Base-by-base conservation (phyloP, 1,140 invertebrate species). In the Drosophila eugracilis region DNA sequence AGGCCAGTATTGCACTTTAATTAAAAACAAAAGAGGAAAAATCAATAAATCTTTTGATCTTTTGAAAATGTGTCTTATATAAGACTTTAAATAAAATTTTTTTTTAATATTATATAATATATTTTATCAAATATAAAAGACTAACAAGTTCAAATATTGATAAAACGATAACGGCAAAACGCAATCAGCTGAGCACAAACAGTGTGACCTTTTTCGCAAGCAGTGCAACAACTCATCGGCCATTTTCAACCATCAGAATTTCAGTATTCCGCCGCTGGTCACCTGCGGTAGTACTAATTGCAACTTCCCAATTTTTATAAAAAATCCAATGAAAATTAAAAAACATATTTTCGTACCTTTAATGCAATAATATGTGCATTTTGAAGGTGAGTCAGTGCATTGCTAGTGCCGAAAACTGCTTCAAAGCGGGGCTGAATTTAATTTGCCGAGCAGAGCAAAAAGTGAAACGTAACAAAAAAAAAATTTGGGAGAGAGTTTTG, bases 281-380 rank as follows among this genome's bases (percentile, higher is more conserved):
- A 60, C 41, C 44, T 37, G 24, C 45, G 58, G 47, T 70, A n/a
- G 39, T 42, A 70, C 63, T 52, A 47, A 53, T 67, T 67, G 42
- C 42, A 45, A 72, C 66, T 71, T 72, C 69, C 78, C 70, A 83
- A 47, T 41, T 70, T 81, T 84, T 80, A 71, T 48, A 84, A 70
- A 81, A 45, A 70, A 65, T 76, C 75, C 72, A 83, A 83, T 83
- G 70, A 83, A 84, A 84, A 83, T 78, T 83, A 83, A 78, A 57
- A 84, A 71, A 84, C 67, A 79, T 84, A 28, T 67, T 67, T 67
- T 79, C 65, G 63, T 85, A 84, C 79, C 80, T 85, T 84, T 85
- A 84, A 84, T 78, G 81, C 80, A 85, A 84, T 85, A 86, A 86
- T 86, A 86, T 86, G 81, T 86, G 83, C 74, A 86, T 88, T 86